phyloP scores from a whole-genome alignment of 1,140 invertebrate species.

The Leucophenga varia region DNA sequence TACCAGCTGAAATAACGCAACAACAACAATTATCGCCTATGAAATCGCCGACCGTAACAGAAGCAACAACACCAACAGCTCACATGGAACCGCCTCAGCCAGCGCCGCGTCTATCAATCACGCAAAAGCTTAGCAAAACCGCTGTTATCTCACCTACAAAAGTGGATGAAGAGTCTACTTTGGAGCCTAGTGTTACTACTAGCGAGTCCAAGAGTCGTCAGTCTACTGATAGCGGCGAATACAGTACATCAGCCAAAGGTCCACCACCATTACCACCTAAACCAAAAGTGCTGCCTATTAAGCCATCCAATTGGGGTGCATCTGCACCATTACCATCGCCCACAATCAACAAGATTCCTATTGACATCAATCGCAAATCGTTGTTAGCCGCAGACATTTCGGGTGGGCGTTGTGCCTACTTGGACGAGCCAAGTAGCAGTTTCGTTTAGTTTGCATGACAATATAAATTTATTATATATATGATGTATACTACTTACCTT shows the following conservation, averaged over 20 bases:
- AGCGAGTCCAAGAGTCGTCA: slow-evolving; percentile 1
- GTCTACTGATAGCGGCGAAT: not conserved
- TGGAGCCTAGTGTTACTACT: too few species aligned
- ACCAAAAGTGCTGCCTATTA: slow-evolving; percentile 62
- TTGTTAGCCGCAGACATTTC: slow-evolving; percentile 22
- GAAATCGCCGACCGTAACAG: slow-evolving; percentile 12
- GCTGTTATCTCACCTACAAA: slow-evolving; percentile 38
- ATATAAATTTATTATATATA: not conserved
- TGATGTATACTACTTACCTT: too few species aligned
- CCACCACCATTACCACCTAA: slow-evolving; percentile 63
- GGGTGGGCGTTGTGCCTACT: slow-evolving; percentile 57
- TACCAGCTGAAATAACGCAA: not conserved
- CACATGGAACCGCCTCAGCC: slow-evolving; percentile 30
- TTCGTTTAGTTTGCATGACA: slow-evolving; percentile 58
- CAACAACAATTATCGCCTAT: slow-evolving; percentile 10
- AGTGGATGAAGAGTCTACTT: slow-evolving; percentile 23
- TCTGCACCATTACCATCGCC: slow-evolving; percentile 23
- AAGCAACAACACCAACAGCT: slow-evolving; percentile 11
- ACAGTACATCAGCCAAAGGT: slow-evolving; percentile 29
- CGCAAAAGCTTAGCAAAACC: slow-evolving; percentile 23
- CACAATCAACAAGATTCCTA: slow-evolving; percentile 30
- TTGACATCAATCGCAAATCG: slow-evolving; percentile 34
- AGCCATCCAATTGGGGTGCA: slow-evolving; percentile 61
- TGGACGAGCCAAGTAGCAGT: slow-evolving; percentile 66
- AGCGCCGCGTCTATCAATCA: slow-evolving; percentile 46